A percentile compares a stretch with the other conserved stretches of the same genome.
Evolutionary conservation across 1,140 invertebrate genomes (phyloP).

Genomic region (Bombus waltoni): DNA sequence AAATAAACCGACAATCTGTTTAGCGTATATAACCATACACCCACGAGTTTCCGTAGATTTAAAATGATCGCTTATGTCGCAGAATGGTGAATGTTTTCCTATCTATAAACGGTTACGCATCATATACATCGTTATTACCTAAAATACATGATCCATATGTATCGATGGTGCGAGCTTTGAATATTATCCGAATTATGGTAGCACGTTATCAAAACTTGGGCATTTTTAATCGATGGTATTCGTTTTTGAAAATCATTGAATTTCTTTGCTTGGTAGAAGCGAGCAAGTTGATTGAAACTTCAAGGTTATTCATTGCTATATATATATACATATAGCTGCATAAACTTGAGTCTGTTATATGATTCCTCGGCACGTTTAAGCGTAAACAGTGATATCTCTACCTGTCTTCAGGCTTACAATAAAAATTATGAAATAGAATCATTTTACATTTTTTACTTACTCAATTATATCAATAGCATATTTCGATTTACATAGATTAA

Average conservation of each 20-base stretch:
- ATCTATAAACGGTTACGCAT: conserved; percentile 9
- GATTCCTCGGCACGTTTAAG: not conserved
- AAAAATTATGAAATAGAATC: not conserved
- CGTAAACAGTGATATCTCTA: too few species aligned
- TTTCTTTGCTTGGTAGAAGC: conserved; percentile 52
- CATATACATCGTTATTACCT: not conserved
- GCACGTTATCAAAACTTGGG: not conserved
- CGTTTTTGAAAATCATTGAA: conserved; percentile 51
- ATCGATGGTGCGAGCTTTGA: too few species aligned
- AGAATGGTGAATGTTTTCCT: conserved; percentile 12
- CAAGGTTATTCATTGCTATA: conserved; percentile 47
- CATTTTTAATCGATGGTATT: not conserved
- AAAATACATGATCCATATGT: not conserved
- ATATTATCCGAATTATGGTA: not conserved
- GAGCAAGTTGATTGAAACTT: conserved; percentile 48
- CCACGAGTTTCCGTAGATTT: conserved; percentile 24
- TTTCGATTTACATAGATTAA: not conserved
- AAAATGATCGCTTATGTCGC: conserved; percentile 13
- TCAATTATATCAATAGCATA: not conserved
- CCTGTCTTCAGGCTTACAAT: too few species aligned
- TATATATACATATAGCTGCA: not conserved
- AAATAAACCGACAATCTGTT: conserved; percentile 29
- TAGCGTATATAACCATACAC: not conserved
- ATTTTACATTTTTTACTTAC: not conserved
- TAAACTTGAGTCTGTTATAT: not conserved